Evolutionary conservation across 2,113 vertebrate genomes (phyloP), one percentile per base, ranked within the genome.

Genomic region (Dendropsophus ebraccatus): DNA sequence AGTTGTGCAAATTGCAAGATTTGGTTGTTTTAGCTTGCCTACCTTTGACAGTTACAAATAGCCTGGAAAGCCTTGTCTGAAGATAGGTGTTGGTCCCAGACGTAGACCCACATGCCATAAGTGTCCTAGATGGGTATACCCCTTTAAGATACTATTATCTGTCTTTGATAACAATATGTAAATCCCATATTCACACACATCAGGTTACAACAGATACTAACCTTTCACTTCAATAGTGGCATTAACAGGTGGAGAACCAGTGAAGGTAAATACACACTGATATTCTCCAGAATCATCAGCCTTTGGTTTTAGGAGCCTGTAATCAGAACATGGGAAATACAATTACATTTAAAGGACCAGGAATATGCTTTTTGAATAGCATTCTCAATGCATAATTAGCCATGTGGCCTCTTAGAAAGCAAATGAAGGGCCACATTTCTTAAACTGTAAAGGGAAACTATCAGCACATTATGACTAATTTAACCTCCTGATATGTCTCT

Each of bases 161-260:
- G 65, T 5, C 4, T 35, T 17, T 32, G 30, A 30, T 35, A 14
- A 30, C 4, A 28, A 35, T n/a, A 72, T 10, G 8, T 41, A 37
- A 72, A 37, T 47, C 4, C 5, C 5, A 73, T 37, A 47, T 73
- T 19, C 13, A 69, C 32, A 69, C 0, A 23, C 21, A 73, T 19
- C 11, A 47, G 19, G 17, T 47, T 28, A 13, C 14, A 75, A 75
- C 23, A 10, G 9, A 67, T 76, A 80, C 93, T 90, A 97, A 99
- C 98, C 97, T 99, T 97, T 98, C 67, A 99, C 95, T 93, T 99
- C 96, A 89, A 99, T 99, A 88, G 97, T 97, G 81, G 96, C 96
- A n/a, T 99, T 99, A 91, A 96, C 98, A 89, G 95, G 91, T 25
- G 97, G 97, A 62, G 77, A 72, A 12, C 96, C 95, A 88, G 88